Evolutionary conservation across 2,797 vertebrate species (phyloP).

Genomic region (Enteromius afrohamiltoni): DNA sequence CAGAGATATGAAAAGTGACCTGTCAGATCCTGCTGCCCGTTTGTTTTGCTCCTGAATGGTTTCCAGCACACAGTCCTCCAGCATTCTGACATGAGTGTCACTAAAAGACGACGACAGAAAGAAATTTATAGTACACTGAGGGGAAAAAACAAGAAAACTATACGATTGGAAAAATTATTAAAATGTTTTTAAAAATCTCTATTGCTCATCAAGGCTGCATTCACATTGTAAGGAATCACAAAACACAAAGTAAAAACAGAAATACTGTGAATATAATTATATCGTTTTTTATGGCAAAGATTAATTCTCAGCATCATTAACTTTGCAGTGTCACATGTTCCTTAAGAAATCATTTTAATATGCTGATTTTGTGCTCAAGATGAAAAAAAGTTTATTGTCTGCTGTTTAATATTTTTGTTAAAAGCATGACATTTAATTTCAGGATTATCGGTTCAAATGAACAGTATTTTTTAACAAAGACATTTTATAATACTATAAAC

Average conservation of each 20-base stretch:
- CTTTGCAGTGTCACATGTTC: neutral
- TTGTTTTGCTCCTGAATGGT: conserved; percentile 98
- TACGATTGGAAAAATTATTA: neutral
- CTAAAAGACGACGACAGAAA: conserved; percentile 69
- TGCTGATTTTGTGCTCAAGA: neutral
- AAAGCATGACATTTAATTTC: too few relatives aligned
- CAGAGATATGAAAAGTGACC: conserved; percentile 77
- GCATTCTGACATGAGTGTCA: conserved; percentile 97
- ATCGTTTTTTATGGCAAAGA: neutral
- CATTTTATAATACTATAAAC: neutral
- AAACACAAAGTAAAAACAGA: neutral
- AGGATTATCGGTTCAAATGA: too few relatives aligned
- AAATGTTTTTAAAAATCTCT: neutral
- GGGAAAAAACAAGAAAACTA: neutral
- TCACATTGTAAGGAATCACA: neutral
- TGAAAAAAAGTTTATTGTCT: neutral
- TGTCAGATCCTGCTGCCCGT: conserved; percentile 94
- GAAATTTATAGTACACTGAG: neutral
- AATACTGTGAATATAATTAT: neutral
- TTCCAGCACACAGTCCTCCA: conserved; percentile 96
- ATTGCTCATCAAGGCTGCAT: neutral
- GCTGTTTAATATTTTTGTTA: neutral
- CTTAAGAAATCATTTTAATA: neutral
- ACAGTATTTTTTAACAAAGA: too few relatives aligned
- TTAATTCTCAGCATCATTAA: neutral